Base-by-base conservation (phyloP, 1,140 invertebrate genomes). In the Marisa cornuarietis region DNA sequence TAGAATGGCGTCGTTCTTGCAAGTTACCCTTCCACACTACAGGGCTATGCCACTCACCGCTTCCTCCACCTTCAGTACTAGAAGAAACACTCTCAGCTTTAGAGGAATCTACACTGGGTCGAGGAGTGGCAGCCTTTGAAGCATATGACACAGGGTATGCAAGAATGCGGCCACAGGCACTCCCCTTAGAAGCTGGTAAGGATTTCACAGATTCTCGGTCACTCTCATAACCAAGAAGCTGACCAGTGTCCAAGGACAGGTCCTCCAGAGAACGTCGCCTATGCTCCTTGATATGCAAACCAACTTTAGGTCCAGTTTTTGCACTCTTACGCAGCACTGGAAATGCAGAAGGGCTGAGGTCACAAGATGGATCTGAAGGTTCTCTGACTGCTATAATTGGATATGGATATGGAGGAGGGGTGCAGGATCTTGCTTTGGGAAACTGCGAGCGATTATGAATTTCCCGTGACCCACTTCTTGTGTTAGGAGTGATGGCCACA, bases 171-270 rank as follows among this genome's bases (percentile, higher is more conserved):
- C 81, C 71, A 71, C 80, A 77, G 16, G 51, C 73, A 65, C 62
- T 31, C 52, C 74, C 77, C 76, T 82, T 81, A 79, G 72, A 81
- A n/a, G 84, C 86, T 62, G 88, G 88, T 18, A 88, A 84, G 49
- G 88, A 88, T 82, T 88, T 88, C n/a, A 86, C 86, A 5, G 87
- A 88, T 66, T 87, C 88, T 61, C 87, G 83, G 78, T 89, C 88
- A 82, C 87, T 88, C 76, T 88, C 87, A 81, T 86, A 79, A 51
- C 85, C 66, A 82, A 82, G 76, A 49, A 54, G 76, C 51, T 80
- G 77, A 22, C 83, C 78, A 14, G 79, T 79, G 31, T 81, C 84
- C 54, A 81, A 83, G 20, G 82, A 81, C n/a, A 87, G 81, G 76
- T 88, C 86, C 58, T 87, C 88, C 66, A 85, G 85, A 13, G 88